Conservation (phyloP, 2,888 invertebrate species). For the Rhorus exstirpatorius region DNA sequence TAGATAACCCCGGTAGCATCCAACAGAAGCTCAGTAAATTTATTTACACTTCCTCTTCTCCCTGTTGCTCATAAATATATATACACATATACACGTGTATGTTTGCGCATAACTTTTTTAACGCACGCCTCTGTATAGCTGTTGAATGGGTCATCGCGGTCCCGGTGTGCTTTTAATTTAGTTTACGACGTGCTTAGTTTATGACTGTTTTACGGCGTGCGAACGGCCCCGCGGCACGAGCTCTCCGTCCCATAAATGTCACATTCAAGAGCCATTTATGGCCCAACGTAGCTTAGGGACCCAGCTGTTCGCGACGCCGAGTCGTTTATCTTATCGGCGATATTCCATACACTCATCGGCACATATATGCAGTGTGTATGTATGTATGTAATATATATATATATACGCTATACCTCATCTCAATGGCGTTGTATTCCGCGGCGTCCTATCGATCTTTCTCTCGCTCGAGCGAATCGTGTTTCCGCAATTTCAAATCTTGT, state of each 20-base stretch:
- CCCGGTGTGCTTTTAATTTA: conserved; percentile 71
- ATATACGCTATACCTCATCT: conserved; percentile 1
- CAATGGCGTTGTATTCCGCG: conserved; percentile 2
- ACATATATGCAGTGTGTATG: not conserved
- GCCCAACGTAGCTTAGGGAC: conserved; percentile 77
- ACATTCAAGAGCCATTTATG: conserved; percentile 83
- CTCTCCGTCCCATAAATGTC: conserved; percentile 84
- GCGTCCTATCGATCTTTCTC: conserved; percentile 69
- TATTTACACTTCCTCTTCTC: conserved; percentile 28
- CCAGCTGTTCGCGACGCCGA: conserved; percentile 76
- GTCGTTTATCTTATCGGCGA: conserved; percentile 76
- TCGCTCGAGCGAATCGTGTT: conserved; percentile 59
- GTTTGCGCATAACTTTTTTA: conserved; percentile 60
- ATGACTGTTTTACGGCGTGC: conserved; percentile 83
- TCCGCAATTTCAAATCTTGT: conserved; percentile 57
- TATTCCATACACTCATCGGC: conserved; percentile 50
- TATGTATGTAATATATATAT: conserved; percentile 14
- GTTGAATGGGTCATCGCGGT: conserved; percentile 62
- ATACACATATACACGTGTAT: conserved; percentile 8
- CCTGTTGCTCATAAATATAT: not conserved
- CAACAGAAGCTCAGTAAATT: conserved; percentile 5
- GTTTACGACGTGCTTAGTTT: conserved; percentile 83
- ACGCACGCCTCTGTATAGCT: conserved; percentile 55
- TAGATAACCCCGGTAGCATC: conserved; percentile 21
- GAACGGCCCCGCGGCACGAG: conserved; percentile 82